phyloP scores from a whole-genome alignment of 2,113 vertebrate genomes.

The Tringa solitaria region DNA sequence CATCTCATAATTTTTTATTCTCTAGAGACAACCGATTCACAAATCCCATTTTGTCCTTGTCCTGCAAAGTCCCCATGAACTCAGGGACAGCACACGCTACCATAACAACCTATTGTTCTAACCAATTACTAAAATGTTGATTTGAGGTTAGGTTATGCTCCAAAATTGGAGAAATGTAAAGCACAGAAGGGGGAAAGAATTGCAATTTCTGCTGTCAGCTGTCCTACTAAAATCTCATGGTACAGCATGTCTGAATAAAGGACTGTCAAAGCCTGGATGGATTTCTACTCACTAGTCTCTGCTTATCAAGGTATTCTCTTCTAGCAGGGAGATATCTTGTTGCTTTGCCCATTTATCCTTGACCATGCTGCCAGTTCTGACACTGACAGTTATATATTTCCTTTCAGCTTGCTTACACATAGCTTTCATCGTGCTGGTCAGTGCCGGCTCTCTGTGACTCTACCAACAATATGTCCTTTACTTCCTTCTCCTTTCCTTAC shows the following conservation, averaged over 20 bases:
- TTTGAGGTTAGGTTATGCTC: neutral
- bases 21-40: neutral
- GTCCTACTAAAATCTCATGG: neutral
- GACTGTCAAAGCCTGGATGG: neutral
- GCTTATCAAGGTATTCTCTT: neutral
- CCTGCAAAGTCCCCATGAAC: neutral
- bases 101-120: neutral
- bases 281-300: neutral
- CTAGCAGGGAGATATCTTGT: neutral
- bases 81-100: neutral
- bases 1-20: neutral
- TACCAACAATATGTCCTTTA: neutral
- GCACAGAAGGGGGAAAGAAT: neutral
- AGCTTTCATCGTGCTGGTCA: neutral
- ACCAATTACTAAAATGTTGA: neutral
- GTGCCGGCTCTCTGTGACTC: neutral
- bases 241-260: neutral
- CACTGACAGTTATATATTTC: neutral
- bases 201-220: neutral
- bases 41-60: neutral
- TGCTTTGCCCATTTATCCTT: neutral
- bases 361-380: neutral
- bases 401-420: neutral
- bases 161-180: neutral
- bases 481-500: neutral